These are phyloP conservation scores for Linyphia triangularis DNA, from an alignment of 2,888 invertebrate genomes.

Conservation along the genomic window DNA sequence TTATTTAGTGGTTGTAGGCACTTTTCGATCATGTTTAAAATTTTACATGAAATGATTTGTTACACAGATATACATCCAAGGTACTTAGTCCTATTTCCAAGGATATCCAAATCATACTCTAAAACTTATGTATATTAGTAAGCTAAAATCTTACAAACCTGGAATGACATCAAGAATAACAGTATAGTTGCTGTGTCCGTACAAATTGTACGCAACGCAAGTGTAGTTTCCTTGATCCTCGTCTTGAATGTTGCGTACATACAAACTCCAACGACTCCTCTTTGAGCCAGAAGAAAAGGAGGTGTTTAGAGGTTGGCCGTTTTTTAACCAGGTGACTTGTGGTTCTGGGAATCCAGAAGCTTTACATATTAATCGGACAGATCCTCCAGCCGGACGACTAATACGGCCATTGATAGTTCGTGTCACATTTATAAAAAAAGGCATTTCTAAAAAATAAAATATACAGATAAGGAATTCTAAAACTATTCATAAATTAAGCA, in stretches of 20 bases:
- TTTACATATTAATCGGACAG: constrained; percentile 74
- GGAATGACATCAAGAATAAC: constrained; percentile 56
- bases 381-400: constrained; percentile 62
- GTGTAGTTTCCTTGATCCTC: constrained; percentile 74
- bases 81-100: too few relatives aligned
- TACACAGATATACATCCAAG: too few relatives aligned
- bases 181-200: constrained; percentile 59
- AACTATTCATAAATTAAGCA: not conserved
- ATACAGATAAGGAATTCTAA: not conserved
- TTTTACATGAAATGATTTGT: too few relatives aligned
- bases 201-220: constrained; percentile 65
- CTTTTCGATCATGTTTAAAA: too few relatives aligned
- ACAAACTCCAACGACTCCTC: constrained; percentile 61
- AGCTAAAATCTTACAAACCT: constrained; percentile 29
- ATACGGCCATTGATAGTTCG: constrained; percentile 37
- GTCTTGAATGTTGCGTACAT: constrained; percentile 66
- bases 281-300: constrained; percentile 29
- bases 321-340: constrained; percentile 75
- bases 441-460: constrained; percentile 23
- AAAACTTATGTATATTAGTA: too few relatives aligned
- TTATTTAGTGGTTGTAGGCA: too few relatives aligned
- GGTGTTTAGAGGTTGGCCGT: constrained; percentile 68
- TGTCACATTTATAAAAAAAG: constrained; percentile 47
- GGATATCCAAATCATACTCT: too few relatives aligned
- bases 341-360: constrained; percentile 75